A percentile compares a stretch with the other conserved stretches of the same genome.
Conservation (phyloP, 1,140 invertebrate genomes). For the Atopsyche davidsoni region DNA sequence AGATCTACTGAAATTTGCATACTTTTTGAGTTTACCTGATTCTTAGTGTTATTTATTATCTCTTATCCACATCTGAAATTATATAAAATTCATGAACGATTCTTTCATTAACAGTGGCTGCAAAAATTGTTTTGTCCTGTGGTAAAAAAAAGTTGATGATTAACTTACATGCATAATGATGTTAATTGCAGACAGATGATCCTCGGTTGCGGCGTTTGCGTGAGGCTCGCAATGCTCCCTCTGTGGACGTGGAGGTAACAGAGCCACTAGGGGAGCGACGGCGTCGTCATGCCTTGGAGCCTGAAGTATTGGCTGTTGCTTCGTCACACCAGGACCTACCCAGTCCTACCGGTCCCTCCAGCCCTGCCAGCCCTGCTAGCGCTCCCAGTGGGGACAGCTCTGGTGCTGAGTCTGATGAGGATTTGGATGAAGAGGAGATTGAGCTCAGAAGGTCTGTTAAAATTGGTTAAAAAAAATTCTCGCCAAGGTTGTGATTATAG, state of each 20-base stretch:
- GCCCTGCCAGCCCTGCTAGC: conserved; percentile 6
- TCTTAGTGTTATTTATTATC: no score
- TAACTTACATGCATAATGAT: background rate
- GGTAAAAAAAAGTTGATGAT: no score
- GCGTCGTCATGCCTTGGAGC: conserved; percentile 28
- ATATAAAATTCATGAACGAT: no score
- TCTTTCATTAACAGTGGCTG: no score
- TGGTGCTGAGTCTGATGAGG: conserved; percentile 62
- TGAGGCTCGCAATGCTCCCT: conserved; percentile 40
- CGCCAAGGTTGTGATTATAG: no score
- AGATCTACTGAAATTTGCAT: no score
- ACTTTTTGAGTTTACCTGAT: no score
- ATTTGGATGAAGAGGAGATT: conserved; percentile 69
- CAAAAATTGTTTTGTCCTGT: no score
- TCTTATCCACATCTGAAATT: no score
- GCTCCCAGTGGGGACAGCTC: conserved; percentile 39
- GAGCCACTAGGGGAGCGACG: conserved; percentile 41
- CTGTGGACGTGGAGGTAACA: conserved; percentile 55
- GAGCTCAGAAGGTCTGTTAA: conserved; percentile 66
- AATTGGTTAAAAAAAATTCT: no score
- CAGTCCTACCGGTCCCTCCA: background rate
- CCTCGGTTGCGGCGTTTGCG: conserved; percentile 64
- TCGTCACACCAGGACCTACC: background rate
- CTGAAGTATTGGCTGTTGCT: conserved; percentile 17
- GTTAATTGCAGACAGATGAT: conserved; percentile 56